Conservation (phyloP, 2,888 invertebrate species). For the Taphrorychus bicolor region DNA sequence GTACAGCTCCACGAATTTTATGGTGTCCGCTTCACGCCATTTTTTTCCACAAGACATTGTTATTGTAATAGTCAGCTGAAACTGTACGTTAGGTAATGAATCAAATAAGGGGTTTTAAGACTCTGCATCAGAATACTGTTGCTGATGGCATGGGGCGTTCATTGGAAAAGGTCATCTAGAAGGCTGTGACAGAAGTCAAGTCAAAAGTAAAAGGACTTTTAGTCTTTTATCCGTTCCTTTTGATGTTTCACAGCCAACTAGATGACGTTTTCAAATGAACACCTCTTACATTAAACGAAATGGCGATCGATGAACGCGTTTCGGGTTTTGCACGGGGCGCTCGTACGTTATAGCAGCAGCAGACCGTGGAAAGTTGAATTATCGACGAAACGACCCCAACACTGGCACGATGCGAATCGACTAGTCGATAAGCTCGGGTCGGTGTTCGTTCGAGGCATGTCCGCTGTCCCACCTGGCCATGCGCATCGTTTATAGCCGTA, state of each 20-base stretch:
- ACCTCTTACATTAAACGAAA: background rate
- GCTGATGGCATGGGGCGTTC: no score
- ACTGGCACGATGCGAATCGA: conserved; percentile 34
- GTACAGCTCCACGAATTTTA: conserved; percentile 63
- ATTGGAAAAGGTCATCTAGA: no score
- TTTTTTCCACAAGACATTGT: conserved; percentile 41
- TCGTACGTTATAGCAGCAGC: background rate
- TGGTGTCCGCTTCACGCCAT: conserved; percentile 62
- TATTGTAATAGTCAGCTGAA: background rate
- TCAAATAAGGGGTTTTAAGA: no score
- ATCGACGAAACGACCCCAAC: conserved; percentile 16
- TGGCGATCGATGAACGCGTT: conserved; percentile 11
- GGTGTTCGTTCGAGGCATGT: conserved; percentile 31
- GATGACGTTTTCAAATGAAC: no score
- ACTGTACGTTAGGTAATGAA: background rate
- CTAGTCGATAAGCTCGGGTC: conserved; percentile 25
- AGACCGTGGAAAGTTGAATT: background rate
- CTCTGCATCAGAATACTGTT: no score
- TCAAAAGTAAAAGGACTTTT: no score
- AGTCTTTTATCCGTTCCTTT: no score
- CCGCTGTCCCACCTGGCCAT: conserved; percentile 12
- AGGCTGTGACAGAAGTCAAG: no score
- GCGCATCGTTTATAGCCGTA: conserved; percentile 19
- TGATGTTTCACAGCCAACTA: no score
- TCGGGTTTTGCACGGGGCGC: conserved; percentile 1